These are phyloP conservation scores for Nyctibius grandis DNA, from an alignment of 2,797 vertebrate species.

Conservation along the genomic window DNA sequence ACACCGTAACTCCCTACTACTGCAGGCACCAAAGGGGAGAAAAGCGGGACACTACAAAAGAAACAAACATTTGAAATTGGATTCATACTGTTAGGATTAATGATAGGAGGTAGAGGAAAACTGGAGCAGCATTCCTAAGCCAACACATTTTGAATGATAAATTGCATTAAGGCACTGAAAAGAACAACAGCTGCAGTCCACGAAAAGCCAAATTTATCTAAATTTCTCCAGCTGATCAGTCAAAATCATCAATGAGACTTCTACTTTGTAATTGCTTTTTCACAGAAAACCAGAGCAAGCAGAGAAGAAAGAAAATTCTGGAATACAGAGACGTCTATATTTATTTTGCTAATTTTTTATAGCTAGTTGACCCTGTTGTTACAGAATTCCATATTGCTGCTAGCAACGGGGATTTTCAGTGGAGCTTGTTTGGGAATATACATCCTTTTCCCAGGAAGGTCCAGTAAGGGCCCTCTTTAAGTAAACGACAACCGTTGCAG, in stretches of 20 bases:
- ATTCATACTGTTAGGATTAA: slow-evolving; percentile 68
- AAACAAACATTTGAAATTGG: slow-evolving; percentile 56
- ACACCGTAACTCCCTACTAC: neutral
- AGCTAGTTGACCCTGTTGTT: neutral
- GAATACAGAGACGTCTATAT: neutral
- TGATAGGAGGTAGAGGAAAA: slow-evolving; percentile 60
- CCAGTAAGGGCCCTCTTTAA: neutral
- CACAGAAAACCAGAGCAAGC: neutral
- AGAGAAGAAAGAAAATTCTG: neutral
- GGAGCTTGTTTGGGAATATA: neutral
- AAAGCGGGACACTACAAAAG: slow-evolving; percentile 18
- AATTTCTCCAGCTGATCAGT: slow-evolving; percentile 73
- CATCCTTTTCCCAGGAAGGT: neutral
- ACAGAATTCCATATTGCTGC: neutral
- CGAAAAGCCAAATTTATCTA: slow-evolving; percentile 74
- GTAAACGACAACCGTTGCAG: neutral
- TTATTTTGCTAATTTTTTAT: neutral
- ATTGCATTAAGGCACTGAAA: slow-evolving; percentile 64
- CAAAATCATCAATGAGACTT: slow-evolving; percentile 58
- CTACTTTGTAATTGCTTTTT: slow-evolving; percentile 20
- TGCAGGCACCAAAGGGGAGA: slow-evolving; percentile 13
- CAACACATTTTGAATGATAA: slow-evolving; percentile 68
- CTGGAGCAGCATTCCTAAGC: slow-evolving; percentile 44
- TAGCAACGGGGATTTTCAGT: neutral
- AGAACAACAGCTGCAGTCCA: slow-evolving; percentile 71